These are phyloP conservation scores for Heliconius sara DNA, from an alignment of 2,888 invertebrate genomes.

Conservation along the genomic window DNA sequence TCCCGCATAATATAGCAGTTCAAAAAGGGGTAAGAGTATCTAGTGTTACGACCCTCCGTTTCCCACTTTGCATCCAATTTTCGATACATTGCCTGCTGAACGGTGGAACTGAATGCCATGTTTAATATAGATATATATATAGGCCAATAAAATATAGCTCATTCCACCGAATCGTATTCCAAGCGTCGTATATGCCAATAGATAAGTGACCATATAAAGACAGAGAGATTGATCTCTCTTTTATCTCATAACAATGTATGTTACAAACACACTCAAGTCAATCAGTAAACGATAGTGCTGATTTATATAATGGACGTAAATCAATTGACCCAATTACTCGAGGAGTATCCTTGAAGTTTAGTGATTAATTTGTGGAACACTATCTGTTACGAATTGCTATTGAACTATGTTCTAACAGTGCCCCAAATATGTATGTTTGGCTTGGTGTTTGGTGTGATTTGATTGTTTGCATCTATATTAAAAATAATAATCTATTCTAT, in stretches of 20 bases:
- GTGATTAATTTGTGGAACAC: slow-evolving; percentile 26
- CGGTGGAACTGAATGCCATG: too few relatives aligned
- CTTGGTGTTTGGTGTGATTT: background rate
- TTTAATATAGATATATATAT: too few relatives aligned
- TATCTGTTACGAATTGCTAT: slow-evolving; percentile 19
- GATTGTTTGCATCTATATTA: background rate
- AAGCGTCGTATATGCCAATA: too few relatives aligned
- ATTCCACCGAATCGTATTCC: too few relatives aligned
- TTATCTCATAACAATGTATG: background rate
- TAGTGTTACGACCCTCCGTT: background rate
- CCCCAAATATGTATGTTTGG: background rate
- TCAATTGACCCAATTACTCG: slow-evolving; percentile 27
- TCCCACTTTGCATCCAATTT: too few relatives aligned
- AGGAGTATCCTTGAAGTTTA: slow-evolving; percentile 27
- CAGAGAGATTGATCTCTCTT: background rate
- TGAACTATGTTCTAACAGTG: background rate
- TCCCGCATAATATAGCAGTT: background rate
- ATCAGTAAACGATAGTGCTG: slow-evolving; percentile 8
- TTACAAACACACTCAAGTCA: slow-evolving; percentile 10
- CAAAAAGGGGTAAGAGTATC: background rate
- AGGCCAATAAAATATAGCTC: too few relatives aligned
- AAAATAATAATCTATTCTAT: too few relatives aligned
- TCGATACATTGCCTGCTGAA: too few relatives aligned
- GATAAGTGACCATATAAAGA: background rate
- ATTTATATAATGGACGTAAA: slow-evolving; percentile 28